A percentile compares a stretch with the other conserved stretches of the same genome.
Evolutionary conservation across 2,888 invertebrate species (phyloP).

Genomic region (Sminthurinus aureus): DNA sequence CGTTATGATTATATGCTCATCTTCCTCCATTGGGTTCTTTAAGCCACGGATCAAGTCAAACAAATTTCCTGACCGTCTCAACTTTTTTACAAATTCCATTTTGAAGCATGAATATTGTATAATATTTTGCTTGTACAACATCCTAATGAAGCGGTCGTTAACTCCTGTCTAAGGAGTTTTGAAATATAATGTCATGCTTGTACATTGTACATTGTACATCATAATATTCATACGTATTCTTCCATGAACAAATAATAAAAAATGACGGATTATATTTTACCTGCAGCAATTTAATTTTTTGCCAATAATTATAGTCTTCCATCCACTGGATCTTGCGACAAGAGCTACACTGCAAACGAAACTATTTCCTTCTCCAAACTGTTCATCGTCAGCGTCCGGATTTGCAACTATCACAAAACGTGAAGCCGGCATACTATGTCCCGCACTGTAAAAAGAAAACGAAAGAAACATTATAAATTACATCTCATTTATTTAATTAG

Average conservation of each 20-base stretch:
- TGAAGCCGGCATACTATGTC: conserved; percentile 50
- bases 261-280: conserved; percentile 48
- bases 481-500: too few species aligned
- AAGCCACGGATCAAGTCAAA: neutral
- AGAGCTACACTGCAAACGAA: conserved; percentile 59
- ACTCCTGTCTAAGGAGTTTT: too few species aligned
- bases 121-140: too few species aligned
- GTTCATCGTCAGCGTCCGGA: conserved; percentile 47
- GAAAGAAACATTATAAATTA: too few species aligned
- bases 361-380: conserved; percentile 45
- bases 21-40: conserved; percentile 11
- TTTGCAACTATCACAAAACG: conserved; percentile 59
- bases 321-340: conserved; percentile 58
- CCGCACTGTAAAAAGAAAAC: conserved; percentile 51
- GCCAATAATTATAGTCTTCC: conserved; percentile 60
- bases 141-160: too few species aligned
- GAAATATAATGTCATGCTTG: too few species aligned
- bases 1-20: conserved; percentile 1
- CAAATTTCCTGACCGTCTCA: conserved; percentile 25
- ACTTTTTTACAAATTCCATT: too few species aligned
- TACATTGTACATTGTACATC: neutral
- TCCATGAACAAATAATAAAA: neutral
- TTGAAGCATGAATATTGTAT: too few species aligned
- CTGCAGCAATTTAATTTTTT: conserved; percentile 60
- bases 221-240: neutral